Percentiles rank a stretch among this genome's conserved stretches.
Conservation (phyloP, 2,888 invertebrate genomes). For the Clivina fossor region DNA sequence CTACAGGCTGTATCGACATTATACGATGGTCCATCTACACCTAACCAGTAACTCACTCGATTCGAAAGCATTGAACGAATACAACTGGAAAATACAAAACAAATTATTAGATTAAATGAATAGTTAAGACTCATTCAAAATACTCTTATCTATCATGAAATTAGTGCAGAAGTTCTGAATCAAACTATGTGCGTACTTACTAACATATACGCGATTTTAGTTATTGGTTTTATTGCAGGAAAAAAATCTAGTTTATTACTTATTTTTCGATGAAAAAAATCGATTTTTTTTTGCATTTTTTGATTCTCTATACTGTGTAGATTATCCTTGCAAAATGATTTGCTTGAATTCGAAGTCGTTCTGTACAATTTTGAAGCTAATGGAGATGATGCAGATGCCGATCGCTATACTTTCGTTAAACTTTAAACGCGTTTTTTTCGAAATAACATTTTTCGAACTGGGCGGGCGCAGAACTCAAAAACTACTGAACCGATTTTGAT, state of each 20-base stretch:
- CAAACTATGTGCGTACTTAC: neutral
- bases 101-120: no score
- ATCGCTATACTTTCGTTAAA: no score
- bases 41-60: constrained; percentile 85
- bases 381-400: no score
- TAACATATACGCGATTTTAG: neutral
- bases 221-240: neutral
- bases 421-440: no score
- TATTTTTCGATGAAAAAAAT: neutral
- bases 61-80: constrained; percentile 90
- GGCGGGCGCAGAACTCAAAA: no score
- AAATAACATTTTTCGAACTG: no score
- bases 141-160: neutral
- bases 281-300: neutral
- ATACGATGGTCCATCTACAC: constrained; percentile 86
- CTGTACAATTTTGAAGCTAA: no score
- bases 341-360: neutral
- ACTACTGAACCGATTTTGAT: no score
- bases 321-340: neutral
- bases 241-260: neutral
- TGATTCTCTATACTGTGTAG: neutral
- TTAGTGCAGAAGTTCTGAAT: neutral
- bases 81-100: constrained; percentile 68
- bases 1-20: constrained; percentile 92
- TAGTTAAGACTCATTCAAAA: no score